Evolutionary conservation across 1,140 invertebrate species (phyloP).

Genomic region (Aphaenogaster ashmeadi): DNA sequence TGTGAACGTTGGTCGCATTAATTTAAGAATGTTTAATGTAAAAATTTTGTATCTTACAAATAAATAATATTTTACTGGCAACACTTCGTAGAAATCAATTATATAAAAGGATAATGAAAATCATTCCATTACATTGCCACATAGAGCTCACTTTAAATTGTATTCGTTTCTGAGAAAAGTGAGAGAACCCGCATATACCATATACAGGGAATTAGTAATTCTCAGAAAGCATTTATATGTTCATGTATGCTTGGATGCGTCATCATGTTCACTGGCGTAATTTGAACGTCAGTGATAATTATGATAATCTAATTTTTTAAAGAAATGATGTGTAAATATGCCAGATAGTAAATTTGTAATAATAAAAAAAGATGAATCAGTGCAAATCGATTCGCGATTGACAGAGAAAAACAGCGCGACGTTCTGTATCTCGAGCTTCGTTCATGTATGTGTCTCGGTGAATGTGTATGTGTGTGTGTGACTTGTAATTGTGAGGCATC

Average conservation of each 20-base stretch:
- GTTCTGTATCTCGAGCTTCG: not conserved
- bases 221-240: constrained; percentile 48
- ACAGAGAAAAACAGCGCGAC: constrained; percentile 4
- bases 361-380: constrained; percentile 40
- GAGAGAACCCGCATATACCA: not conserved
- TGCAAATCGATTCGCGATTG: constrained; percentile 32
- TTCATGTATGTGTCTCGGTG: not conserved
- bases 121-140: not conserved
- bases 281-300: constrained; percentile 13
- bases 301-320: not conserved
- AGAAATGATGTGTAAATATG: constrained; percentile 13
- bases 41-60: constrained; percentile 39
- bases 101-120: not conserved
- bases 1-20: constrained; percentile 1
- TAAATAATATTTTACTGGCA: constrained; percentile 45
- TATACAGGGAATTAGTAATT: constrained; percentile 44
- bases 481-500: constrained; percentile 56
- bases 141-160: constrained; percentile 29
- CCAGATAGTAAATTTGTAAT: not conserved
- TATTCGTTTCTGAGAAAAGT: not conserved
- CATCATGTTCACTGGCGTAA: constrained; percentile 49
- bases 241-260: constrained; percentile 48
- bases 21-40: constrained; percentile 20
- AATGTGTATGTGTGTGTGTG: constrained; percentile 35
- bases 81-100: not conserved